Evolutionary conservation across 2,888 invertebrate species (phyloP), one percentile per base, ranked within the genome.

Genomic region (Pseudococcus longispinus): DNA sequence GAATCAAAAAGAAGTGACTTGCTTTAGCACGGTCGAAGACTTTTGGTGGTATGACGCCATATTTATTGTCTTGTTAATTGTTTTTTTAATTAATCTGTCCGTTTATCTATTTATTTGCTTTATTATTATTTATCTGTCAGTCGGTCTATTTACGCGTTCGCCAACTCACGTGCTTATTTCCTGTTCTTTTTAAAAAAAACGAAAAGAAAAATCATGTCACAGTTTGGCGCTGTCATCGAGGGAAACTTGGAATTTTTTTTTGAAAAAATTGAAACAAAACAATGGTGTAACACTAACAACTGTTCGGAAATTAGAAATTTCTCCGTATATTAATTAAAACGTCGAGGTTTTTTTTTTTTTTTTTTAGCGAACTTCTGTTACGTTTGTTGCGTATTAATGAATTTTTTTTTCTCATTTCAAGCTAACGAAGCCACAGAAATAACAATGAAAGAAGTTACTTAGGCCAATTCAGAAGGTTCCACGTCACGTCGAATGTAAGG

Each of bases 11-110:
- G 95, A 97, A 91, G 95, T 99, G 87, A 96, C 97, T 87, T 96
- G 96, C 89, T 98, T 99, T 91, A 95, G 96, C 90, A 97, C 98
- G n/a, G 98, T 98, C 46, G 99, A 99, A 93, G 98, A 99, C 92
- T 99, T 99, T 91, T 99, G 99, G 99, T 97, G 97, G 96, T 97
- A 92, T 86, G 86, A 85, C 86, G 86, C 55, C 86, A n/a, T 86
- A 55, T 86, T 80, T 65, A 55, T 65, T 85, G 60, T 84, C 37
- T 55, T 46, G 15, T 46, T 46, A 1, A 18, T 83, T 83, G 8
- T 83, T 80, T 32, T 74, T 80, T 42, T 80, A 37, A 26, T 26
- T 26, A 2, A 26, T 37, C 37, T 37, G 13, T n/a, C 26, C 6
- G 20, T 77, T 77, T 37, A 26, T 15, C 29, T 77, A 37, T 8